Conservation (phyloP, 2,113 vertebrate species). For the Struthio camelus region DNA sequence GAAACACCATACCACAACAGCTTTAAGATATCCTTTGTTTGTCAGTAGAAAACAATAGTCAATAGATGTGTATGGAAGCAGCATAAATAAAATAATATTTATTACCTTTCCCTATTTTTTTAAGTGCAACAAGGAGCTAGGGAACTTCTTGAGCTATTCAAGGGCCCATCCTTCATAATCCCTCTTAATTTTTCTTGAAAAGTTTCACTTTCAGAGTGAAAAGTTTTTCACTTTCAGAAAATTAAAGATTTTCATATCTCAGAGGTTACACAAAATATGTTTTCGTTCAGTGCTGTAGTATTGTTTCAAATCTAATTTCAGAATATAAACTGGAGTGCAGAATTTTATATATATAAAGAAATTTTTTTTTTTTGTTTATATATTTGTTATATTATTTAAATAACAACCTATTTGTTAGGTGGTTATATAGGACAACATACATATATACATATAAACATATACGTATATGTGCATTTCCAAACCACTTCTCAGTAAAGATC, state of each 20-base stretch:
- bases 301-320: neutral
- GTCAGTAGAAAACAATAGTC: neutral
- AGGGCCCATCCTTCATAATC: neutral
- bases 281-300: neutral
- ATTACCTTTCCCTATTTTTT: neutral
- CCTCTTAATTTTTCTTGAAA: neutral
- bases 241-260: neutral
- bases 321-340: neutral
- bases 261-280: neutral
- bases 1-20: neutral
- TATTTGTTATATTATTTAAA: no score
- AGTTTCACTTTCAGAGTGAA: neutral
- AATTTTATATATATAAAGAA: neutral
- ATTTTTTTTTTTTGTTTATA: no score
- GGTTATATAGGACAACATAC: neutral
- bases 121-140: neutral
- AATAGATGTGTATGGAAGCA: neutral
- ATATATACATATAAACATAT: neutral
- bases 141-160: neutral
- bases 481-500: neutral
- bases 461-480: neutral
- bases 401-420: neutral
- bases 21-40: neutral
- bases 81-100: neutral
- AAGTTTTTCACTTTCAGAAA: neutral